Evolutionary conservation across 2,797 vertebrate species (phyloP).

Genomic region (Capromys pilorides): DNA sequence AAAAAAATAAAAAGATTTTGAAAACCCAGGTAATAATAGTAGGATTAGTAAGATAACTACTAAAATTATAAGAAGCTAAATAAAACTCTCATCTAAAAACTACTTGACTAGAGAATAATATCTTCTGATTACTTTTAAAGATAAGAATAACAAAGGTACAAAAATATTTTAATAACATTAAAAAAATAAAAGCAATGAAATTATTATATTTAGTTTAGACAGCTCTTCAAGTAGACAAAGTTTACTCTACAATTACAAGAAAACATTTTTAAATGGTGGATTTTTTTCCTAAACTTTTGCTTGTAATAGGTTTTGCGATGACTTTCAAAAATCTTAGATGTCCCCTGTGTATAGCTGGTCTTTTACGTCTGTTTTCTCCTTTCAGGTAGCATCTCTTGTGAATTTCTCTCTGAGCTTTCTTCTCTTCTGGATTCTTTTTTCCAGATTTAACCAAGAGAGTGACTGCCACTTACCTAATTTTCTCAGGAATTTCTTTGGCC

Average conservation of each 20-base stretch:
- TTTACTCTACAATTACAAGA: not conserved
- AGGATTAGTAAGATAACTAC: not conserved
- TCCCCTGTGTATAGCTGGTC: not conserved
- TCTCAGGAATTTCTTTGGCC: not conserved
- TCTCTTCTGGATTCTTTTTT: not conserved
- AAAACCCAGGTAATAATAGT: not conserved
- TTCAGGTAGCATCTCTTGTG: not conserved
- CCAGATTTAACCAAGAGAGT: not conserved
- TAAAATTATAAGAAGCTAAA: not conserved
- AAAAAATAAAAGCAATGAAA: not conserved
- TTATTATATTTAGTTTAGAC: not conserved
- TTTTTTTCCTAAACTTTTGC: not conserved
- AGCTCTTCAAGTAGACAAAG: not conserved
- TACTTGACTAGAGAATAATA: not conserved
- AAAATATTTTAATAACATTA: not conserved
- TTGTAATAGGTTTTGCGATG: not conserved
- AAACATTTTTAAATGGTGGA: not conserved
- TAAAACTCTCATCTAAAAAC: constrained; percentile 1
- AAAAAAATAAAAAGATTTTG: not conserved
- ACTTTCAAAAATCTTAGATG: constrained; percentile 7
- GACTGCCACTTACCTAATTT: not conserved
- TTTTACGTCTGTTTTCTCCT: not conserved
- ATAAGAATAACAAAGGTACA: not conserved
- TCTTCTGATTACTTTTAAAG: not conserved
- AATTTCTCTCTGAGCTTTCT: not conserved